Percentiles rank a stretch among this genome's conserved stretches.
These are phyloP conservation scores for Buceros bicornis DNA, from an alignment of 2,797 vertebrate genomes.

Conservation along the genomic window DNA sequence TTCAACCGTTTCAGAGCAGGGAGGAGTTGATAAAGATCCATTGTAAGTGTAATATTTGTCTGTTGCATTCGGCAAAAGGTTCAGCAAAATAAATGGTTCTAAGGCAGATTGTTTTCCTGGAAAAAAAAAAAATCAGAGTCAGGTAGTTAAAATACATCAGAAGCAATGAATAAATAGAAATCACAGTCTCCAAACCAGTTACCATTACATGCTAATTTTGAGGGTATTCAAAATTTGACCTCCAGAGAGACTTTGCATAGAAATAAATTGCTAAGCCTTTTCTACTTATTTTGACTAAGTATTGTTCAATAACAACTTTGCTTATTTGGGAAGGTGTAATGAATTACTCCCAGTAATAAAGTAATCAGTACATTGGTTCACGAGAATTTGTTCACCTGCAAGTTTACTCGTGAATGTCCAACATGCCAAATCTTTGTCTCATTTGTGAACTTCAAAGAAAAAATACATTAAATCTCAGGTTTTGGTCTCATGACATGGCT, in stretches of 20 bases:
- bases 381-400: not conserved
- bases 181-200: not conserved
- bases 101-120: constrained; percentile 88
- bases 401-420: not conserved
- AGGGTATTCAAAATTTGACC: not conserved
- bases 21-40: constrained; percentile 93
- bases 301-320: not conserved
- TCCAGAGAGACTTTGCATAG: not conserved
- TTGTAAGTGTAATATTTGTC: constrained; percentile 96
- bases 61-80: constrained; percentile 91
- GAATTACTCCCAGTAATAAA: not conserved
- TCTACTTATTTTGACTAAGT: not conserved
- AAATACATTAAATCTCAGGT: not conserved
- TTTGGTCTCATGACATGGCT: not conserved
- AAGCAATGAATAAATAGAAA: not conserved
- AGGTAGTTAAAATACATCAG: not conserved
- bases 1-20: constrained; percentile 92
- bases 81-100: constrained; percentile 85
- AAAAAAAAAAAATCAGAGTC: not conserved
- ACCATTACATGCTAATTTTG: not conserved
- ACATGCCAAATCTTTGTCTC: not conserved
- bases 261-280: not conserved
- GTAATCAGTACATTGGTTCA: not conserved
- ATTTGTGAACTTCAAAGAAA: not conserved
- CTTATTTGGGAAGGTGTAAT: not conserved